Base-by-base conservation (phyloP, 37 sponge, comb jelly and placozoan genomes). In the Spongilla lacustris region DNA sequence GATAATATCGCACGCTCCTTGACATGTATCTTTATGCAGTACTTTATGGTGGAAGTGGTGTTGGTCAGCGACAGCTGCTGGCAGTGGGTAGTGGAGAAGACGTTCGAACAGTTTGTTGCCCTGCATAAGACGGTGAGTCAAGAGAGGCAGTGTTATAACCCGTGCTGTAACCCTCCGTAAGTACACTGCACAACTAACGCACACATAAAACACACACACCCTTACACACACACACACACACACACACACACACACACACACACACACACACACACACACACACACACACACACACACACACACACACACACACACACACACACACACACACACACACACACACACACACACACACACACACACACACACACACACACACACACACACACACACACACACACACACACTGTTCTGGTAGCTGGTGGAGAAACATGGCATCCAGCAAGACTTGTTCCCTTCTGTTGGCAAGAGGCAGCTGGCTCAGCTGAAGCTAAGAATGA, bases 91-190 rank as follows among this genome's bases (percentile, higher is more conserved):
- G 81, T 89, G 29, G 68, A 74, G 36, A 89, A 73, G 78, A 86
- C 87, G 1, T 89, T 84, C 67, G 80, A 81, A 11, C 84, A 93
- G 58, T 87, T 93, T 46, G 73, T 21, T 36, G 71, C 68, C 2
- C 84, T 93, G 33, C 89, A 93, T 72, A 83, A 74, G 68, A 14
- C 71, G 50, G 93, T 93, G 74, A 89, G 93, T 68, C 30, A 32
- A 35, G n/a, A n/a, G n/a, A n/a, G n/a, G n/a, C n/a, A n/a, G n/a
- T n/a, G n/a, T n/a, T n/a, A n/a, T n/a, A n/a, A n/a, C n/a, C n/a
- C n/a, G n/a, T n/a, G n/a, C n/a, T n/a, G n/a, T n/a, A n/a, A n/a
- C n/a, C n/a, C n/a, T n/a, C n/a, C n/a, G n/a, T n/a, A n/a, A n/a
- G n/a, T n/a, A n/a, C n/a, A n/a, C n/a, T n/a, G n/a, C n/a, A n/a